Conservation (phyloP, 2,888 invertebrate species). For the Dolichopus griseipennis region DNA sequence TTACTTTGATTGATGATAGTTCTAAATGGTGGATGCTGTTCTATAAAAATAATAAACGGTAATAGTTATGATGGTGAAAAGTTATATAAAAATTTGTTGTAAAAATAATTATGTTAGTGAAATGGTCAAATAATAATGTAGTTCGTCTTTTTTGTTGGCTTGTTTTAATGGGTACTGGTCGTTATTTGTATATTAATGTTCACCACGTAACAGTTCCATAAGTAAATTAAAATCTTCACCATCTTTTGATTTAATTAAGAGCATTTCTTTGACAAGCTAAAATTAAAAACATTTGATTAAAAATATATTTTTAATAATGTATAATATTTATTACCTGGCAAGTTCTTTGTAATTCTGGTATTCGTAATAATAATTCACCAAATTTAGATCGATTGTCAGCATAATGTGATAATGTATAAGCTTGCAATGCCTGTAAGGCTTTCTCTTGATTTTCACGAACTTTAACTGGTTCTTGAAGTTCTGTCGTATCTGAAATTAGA, state of each 20-base stretch:
- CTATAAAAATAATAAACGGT: no score
- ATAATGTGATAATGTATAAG: slow-evolving; percentile 82
- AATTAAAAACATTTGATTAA: slow-evolving; percentile 24
- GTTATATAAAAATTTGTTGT: no score
- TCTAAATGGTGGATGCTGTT: no score
- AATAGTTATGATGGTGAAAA: no score
- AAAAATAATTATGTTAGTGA: no score
- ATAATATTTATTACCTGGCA: slow-evolving; percentile 59
- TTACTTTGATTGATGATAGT: no score
- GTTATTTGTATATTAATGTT: slow-evolving; percentile 53
- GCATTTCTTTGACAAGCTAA: slow-evolving; percentile 87
- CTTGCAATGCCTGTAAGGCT: slow-evolving; percentile 82
- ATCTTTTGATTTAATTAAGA: slow-evolving; percentile 77
- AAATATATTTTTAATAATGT: not conserved
- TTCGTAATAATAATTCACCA: slow-evolving; percentile 82
- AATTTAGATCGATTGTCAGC: slow-evolving; percentile 91
- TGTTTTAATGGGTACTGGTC: no score
- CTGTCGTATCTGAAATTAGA: slow-evolving; percentile 66
- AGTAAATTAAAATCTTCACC: slow-evolving; percentile 90
- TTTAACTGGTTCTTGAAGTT: slow-evolving; percentile 85
- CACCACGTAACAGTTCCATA: slow-evolving; percentile 89
- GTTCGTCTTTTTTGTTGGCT: no score
- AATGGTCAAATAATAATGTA: no score
- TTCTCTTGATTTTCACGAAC: slow-evolving; percentile 91
- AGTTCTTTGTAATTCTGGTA: slow-evolving; percentile 90